These are phyloP conservation scores for Acrocephalus arundinaceus DNA, from an alignment of 2,113 vertebrate species.

Conservation along the genomic window DNA sequence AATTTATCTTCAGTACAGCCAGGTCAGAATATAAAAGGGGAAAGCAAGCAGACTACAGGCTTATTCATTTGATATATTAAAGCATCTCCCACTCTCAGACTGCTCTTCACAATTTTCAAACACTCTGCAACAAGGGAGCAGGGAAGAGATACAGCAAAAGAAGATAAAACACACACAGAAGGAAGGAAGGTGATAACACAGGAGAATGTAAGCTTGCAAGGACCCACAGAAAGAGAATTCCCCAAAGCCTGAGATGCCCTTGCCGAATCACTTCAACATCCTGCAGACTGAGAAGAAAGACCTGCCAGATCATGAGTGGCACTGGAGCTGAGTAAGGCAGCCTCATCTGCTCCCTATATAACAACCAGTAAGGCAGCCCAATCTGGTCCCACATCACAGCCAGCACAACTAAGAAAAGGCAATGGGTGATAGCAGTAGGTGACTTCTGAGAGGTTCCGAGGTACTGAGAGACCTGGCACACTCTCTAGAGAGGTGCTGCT, in stretches of 20 bases:
- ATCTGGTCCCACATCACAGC: not conserved
- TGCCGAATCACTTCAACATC: not conserved
- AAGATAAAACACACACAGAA: not conserved
- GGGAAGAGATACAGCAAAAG: not conserved
- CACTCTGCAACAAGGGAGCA: not conserved
- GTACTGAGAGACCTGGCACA: not conserved
- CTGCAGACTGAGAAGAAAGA: not conserved
- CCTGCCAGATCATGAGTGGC: not conserved
- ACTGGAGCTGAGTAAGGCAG: not conserved
- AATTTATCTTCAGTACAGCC: not conserved
- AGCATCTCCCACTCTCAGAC: not conserved
- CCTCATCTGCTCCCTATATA: not conserved
- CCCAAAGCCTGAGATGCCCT: not conserved
- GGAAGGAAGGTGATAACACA: accelerated
- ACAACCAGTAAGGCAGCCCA: not conserved
- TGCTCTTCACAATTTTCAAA: not conserved
- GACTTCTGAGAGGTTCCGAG: not conserved
- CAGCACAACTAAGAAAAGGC: not conserved
- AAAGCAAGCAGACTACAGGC: not conserved
- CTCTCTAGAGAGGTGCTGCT: not conserved
- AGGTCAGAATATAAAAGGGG: not conserved
- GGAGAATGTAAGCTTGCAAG: not conserved
- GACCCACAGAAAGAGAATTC: not conserved
- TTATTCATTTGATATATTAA: not conserved
- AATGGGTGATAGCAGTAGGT: not conserved